Evolutionary conservation across 1,140 invertebrate species (phyloP).

Genomic region (Epicauta chinensis): DNA sequence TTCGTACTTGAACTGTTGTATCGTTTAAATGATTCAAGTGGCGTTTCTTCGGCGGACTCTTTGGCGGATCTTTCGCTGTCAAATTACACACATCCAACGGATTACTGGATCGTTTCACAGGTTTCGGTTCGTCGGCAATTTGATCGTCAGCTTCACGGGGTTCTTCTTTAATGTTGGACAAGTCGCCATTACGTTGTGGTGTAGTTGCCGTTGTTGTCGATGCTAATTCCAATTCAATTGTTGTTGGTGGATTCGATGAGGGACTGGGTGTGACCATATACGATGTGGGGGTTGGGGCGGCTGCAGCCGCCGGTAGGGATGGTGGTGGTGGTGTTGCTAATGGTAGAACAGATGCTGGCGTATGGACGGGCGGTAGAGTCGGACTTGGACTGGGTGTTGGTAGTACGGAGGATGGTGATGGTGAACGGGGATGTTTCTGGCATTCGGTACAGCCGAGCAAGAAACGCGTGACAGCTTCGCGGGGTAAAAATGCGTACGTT

Average conservation of each 20-base stretch:
- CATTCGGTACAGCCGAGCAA: conserved; percentile 90
- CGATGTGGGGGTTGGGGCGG: conserved; percentile 44
- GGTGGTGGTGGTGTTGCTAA: conserved; percentile 29
- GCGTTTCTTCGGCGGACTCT: conserved; percentile 46
- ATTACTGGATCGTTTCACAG: conserved; percentile 46
- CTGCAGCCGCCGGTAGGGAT: conserved; percentile 28
- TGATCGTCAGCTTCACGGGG: neutral
- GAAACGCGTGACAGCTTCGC: conserved; percentile 92
- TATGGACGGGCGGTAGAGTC: conserved; percentile 42
- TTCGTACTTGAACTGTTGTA: conserved; percentile 25
- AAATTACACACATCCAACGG: conserved; percentile 61
- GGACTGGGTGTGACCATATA: conserved; percentile 38
- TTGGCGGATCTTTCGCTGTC: conserved; percentile 55
- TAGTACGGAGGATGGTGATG: conserved; percentile 51
- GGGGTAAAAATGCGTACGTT: conserved; percentile 88
- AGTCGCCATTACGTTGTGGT: neutral
- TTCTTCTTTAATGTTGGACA: neutral
- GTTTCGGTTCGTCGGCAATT: neutral
- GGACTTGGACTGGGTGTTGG: conserved; percentile 51
- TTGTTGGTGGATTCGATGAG: neutral
- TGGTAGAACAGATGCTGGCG: conserved; percentile 21
- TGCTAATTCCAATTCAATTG: too few species aligned
- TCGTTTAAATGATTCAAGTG: conserved; percentile 17
- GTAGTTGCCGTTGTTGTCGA: neutral
- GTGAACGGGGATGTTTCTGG: conserved; percentile 76